Base-by-base conservation (phyloP, 2,888 invertebrate species). In the Orchestes rusci region DNA sequence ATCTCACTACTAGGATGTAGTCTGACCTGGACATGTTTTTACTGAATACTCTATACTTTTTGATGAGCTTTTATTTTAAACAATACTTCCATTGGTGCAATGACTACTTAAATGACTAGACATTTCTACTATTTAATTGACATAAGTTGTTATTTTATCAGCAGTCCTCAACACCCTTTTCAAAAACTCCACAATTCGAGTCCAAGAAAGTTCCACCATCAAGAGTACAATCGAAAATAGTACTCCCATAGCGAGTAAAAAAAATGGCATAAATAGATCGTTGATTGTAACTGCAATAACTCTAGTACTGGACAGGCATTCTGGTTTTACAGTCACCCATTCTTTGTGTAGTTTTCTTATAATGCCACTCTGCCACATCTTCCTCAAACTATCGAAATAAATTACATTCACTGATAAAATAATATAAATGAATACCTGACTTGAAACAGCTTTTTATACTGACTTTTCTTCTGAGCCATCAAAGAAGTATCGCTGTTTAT, bases 391-490 rank as follows among this genome's bases (percentile, higher is more conserved):
- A 36, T n/a, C n/a, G n/a, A 62, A 59, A 57, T n/a, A 18, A 13
- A 16, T 33, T 18, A 3, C 4, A 16, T 7, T 7, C 23, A 7
- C 10, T 23, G 10, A 23, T 23, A 13, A 32, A 17, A 10, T 23
- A 4, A 32, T 10, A 28, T 10, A 13, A 29, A 36, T 38, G 7
- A 47, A 61, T 48, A 62, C 61, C 59, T 61, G 13, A 61, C 54
- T 39, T 56, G 53, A 42, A 64, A 59, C 27, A 64, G 34, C 47
- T 64, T 66, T 43, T 68, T 69, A 44, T 59, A 63, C 35, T 60
- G 56, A 1, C 59, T 57, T 27, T 65, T 62, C 51, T 73, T 73
- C 27, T 64, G 64, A 2, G 65, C 52, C 45, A 70, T 60, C 53
- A 70, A 60, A 12, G 52, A 51, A 0, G 52, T 34, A 12, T 41